phyloP scores from a whole-genome alignment of 2,888 invertebrate genomes.

The Strigamia crassipes region DNA sequence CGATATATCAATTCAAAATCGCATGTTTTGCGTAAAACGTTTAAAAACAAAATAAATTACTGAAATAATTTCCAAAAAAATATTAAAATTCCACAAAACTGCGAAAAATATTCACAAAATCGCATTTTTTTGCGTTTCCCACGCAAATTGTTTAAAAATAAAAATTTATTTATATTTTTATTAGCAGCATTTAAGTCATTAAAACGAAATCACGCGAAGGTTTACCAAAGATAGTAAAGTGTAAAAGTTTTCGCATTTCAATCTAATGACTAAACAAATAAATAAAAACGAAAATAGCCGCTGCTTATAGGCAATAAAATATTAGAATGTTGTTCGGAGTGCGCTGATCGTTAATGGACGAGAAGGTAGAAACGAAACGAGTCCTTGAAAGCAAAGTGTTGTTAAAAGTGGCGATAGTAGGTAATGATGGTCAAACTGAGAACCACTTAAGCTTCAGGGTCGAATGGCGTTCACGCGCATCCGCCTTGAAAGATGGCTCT shows the following conservation, averaged over 20 bases:
- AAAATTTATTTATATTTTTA: too few species aligned
- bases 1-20: too few species aligned
- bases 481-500: constrained; percentile 35
- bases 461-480: constrained; percentile 37
- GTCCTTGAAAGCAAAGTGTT: constrained; percentile 42
- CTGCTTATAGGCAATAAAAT: constrained; percentile 1
- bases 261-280: not conserved
- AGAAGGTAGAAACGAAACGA: constrained; percentile 30
- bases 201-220: not conserved
- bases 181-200: not conserved
- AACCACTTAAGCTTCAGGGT: constrained; percentile 42
- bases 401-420: constrained; percentile 42
- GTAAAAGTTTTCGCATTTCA: not conserved
- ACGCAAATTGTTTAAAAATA: too few species aligned
- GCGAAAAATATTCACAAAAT: too few species aligned
- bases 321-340: not conserved
- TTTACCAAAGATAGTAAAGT: not conserved
- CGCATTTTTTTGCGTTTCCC: too few species aligned
- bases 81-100: too few species aligned
- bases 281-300: not conserved
- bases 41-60: too few species aligned
- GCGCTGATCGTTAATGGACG: not conserved
- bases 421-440: constrained; percentile 38
- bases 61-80: too few species aligned
- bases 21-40: too few species aligned